Evolutionary conservation across 2,113 vertebrate genomes (phyloP).

Genomic region (Seriola quinqueradiata): DNA sequence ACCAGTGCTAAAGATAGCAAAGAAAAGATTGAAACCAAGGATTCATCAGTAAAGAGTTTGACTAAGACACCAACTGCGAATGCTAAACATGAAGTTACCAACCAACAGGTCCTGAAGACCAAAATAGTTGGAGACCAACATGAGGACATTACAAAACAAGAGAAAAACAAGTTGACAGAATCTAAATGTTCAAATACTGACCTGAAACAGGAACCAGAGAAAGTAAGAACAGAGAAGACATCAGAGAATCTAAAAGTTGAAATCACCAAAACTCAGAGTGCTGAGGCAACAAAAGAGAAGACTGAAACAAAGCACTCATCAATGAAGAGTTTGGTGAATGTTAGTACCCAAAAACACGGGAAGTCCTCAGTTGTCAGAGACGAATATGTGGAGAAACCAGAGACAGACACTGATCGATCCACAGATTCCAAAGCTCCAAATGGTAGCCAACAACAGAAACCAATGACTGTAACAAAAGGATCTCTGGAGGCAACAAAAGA

Average conservation of each 20-base stretch:
- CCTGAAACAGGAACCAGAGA: neutral
- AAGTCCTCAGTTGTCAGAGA: neutral
- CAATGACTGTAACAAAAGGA: neutral
- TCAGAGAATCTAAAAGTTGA: neutral
- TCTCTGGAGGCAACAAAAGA: neutral
- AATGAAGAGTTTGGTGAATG: neutral
- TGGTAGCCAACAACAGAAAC: conserved; percentile 5
- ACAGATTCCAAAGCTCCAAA: neutral
- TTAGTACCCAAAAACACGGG: neutral
- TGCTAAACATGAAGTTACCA: neutral
- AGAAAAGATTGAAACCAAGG: conserved; percentile 1
- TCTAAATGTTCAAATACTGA: neutral
- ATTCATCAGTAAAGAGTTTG: neutral
- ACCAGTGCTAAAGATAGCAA: neutral
- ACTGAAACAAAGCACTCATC: neutral
- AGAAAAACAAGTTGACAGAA: neutral
- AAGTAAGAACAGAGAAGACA: neutral
- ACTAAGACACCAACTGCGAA: neutral
- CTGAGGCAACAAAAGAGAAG: neutral
- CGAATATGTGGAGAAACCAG: neutral
- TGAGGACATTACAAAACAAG: neutral
- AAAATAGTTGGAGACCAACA: neutral
- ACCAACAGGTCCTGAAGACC: neutral
- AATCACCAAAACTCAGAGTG: neutral
- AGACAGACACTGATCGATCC: neutral